These are phyloP conservation scores for Theocolax elegans DNA, from an alignment of 1,140 invertebrate species.

Conservation along the genomic window DNA sequence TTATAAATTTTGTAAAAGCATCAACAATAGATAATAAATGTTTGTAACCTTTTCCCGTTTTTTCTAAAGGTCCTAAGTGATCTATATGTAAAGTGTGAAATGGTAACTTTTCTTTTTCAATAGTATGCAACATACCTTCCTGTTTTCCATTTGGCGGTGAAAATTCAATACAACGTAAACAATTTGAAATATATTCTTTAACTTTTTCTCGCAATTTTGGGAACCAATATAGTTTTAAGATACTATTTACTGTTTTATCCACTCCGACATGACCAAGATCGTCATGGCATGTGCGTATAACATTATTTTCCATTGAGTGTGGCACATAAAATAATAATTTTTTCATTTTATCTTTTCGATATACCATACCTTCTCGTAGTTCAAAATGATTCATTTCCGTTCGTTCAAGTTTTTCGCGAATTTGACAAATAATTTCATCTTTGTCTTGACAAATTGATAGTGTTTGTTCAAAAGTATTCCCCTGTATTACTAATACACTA, in stretches of 20 bases:
- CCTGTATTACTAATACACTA: background rate
- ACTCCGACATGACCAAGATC: conserved; percentile 8
- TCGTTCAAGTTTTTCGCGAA: background rate
- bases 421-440: background rate
- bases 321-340: too few relatives aligned
- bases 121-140: background rate
- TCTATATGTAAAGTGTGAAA: background rate
- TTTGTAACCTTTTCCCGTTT: too few relatives aligned
- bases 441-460: background rate
- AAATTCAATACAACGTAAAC: background rate
- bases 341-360: conserved; percentile 17
- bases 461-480: too few relatives aligned
- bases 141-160: background rate
- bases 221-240: conserved; percentile 21
- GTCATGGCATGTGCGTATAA: conserved; percentile 22
- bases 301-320: background rate
- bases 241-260: background rate
- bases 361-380: background rate
- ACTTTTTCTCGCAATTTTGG: conserved; percentile 10
- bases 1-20: background rate
- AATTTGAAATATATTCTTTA: conserved; percentile 8
- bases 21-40: background rate
- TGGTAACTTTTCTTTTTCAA: background rate
- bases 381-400: background rate
- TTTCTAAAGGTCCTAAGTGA: background rate